Evolutionary conservation across 2,113 vertebrate species (phyloP), one percentile per base, ranked within the genome.

Genomic region (Sarotherodon lohbergeri): DNA sequence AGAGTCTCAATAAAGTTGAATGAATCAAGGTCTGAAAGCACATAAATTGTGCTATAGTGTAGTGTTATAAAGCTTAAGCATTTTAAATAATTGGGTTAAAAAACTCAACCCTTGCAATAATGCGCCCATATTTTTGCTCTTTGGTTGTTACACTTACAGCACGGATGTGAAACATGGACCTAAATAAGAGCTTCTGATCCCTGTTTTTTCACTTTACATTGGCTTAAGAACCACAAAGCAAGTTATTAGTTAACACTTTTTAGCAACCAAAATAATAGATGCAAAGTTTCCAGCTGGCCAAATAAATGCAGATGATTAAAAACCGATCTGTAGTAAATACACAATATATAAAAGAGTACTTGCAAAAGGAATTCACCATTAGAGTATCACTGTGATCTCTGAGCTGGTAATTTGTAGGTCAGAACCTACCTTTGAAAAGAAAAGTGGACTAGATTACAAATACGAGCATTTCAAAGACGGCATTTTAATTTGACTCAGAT

Each of bases 121-220:
- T 0, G 11, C 3, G 1, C 8, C 9, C 11, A 22, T 68, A n/a
- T 12, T n/a, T 39, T 66, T 66, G 32, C 0, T 41, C 36, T 2
- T n/a, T 68, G 36, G 63, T 61, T 61, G 59, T 22, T 13, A 68
- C 32, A 11, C 32, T 36, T 63, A 36, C 32, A 36, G 17, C 61
- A 36, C 6, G 11, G 11, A n/a, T 12, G 6, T 68, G 36, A 68
- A 41, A 41, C 19, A 41, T 41, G 2, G 6, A 68, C 0, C 11
- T 22, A 3, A 41, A 11, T 8, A 54, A 66, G 12, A n/a, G 0
- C 2, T 1, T 11, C 32, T 63, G 32, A 34, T 17, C 32, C 9
- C 3, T 63, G 17, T 66, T 66, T 19, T 36, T 7, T 36, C 61
- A 66, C 61, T 66, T 36, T 61, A 3, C 16, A 34, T 61, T 61